Base-by-base conservation (phyloP, 2,797 vertebrate species). In the Lindbergichthys nudifrons region DNA sequence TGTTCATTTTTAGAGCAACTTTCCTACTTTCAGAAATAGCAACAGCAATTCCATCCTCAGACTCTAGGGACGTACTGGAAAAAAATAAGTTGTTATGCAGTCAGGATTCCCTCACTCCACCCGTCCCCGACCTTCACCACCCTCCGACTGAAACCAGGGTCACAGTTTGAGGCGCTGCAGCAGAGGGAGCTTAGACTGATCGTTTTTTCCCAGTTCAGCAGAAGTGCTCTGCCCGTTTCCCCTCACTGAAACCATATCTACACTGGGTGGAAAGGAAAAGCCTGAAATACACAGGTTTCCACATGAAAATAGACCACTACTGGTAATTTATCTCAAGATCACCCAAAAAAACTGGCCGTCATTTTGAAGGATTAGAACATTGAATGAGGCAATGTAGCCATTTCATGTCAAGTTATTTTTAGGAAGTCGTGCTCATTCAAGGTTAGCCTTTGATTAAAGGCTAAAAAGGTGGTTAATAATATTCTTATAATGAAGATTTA, bases 11-110 rank as follows among this genome's bases (percentile, higher is more conserved):
- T 77, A 91, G 75, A 91, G 75, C 65, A 5, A 65, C 77, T 89
- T 89, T 90, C 85, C 88, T 58, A 83, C 74, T 80, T 81, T 75
- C 87, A 83, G 72, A 89, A 93, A 93, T 87, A 91, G 91, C 47
- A 85, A 73, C 63, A 65, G 75, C 72, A 67, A 77, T 87, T 92
- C 85, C 83, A 83, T 73, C 70, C 79, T 3, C 60, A 76, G 63
- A 77, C 84, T 74, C 70, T 18, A 8, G 77, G 80, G 84, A 80
- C 63, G 4, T 79, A 82, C 73, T 70, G 91, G 90, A 88, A 91
- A 88, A 79, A 89, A 77, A 79, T 84, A 36, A 54, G 67, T 65
- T 48, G 78, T 89, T 88, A 82, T 83, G 79, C 72, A 79, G 83
- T 54, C 81, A 85, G 90, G 89, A 78, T 91, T 82, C 86, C 89